Percentiles rank a stretch among this genome's conserved stretches.
phyloP scores from a whole-genome alignment of 2,888 invertebrate genomes.

The Fragum fragum region DNA sequence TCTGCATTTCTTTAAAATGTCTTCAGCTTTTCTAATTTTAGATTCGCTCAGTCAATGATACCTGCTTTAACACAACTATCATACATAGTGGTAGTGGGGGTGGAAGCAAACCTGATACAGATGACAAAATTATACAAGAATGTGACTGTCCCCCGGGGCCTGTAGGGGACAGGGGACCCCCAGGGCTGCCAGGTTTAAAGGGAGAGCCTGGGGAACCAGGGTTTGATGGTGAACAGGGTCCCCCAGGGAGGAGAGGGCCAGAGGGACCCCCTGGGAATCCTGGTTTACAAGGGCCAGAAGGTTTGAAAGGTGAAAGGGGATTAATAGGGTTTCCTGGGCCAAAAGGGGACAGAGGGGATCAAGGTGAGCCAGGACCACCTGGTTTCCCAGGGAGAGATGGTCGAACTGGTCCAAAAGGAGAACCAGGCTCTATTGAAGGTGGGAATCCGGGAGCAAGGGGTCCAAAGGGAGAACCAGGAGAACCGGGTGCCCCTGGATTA shows the following conservation, averaged over 20 bases:
- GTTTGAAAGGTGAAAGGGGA: conserved; percentile 31
- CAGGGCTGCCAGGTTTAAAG: conserved; percentile 27
- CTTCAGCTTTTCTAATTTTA: too few species aligned
- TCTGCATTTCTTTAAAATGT: too few species aligned
- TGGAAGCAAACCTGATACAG: conserved; percentile 20
- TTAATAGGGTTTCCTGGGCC: conserved; percentile 17
- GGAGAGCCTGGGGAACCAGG: conserved; percentile 34
- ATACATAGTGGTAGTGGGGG: conserved; percentile 31
- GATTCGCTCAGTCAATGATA: conserved; percentile 52
- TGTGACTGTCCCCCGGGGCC: conserved; percentile 60
- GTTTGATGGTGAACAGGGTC: conserved; percentile 30
- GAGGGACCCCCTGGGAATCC: conserved; percentile 35
- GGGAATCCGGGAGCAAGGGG: conserved; percentile 20
- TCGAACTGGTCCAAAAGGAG: conserved; percentile 19
- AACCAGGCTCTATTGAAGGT: neutral
- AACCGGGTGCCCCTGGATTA: conserved; percentile 21
- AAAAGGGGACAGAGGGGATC: conserved; percentile 30
- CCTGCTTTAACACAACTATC: conserved; percentile 46
- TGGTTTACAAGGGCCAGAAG: conserved; percentile 36
- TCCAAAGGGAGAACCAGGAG: conserved; percentile 21
- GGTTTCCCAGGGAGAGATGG: conserved; percentile 37
- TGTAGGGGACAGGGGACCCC: conserved; percentile 25
- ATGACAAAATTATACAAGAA: conserved; percentile 26
- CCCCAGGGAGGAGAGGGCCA: conserved; percentile 29
- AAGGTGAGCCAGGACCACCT: conserved; percentile 37